Percentiles rank a stretch among this genome's conserved stretches.
Evolutionary conservation across 2,888 invertebrate species (phyloP).

Genomic region (Mythimna vitellina): DNA sequence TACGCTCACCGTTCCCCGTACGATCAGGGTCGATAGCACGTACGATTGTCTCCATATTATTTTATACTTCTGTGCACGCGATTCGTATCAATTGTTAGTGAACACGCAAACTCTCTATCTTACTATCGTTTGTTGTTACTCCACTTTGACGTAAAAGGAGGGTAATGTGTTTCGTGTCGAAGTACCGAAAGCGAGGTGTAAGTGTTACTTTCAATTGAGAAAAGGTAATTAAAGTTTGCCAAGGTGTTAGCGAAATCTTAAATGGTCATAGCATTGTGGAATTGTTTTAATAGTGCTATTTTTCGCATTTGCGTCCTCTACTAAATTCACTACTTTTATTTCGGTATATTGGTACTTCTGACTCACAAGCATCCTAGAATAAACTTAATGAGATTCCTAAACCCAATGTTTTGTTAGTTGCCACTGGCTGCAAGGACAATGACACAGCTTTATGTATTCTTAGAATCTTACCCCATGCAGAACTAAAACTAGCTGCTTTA

Average conservation of each 20-base stretch:
- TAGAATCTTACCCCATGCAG: constrained; percentile 26
- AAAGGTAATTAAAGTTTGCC: constrained; percentile 36
- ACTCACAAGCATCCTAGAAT: constrained; percentile 21
- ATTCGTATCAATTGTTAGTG: constrained; percentile 40
- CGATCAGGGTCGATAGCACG: constrained; percentile 47
- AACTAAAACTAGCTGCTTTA: constrained; percentile 23
- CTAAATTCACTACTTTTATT: neutral
- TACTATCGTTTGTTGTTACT: constrained; percentile 55
- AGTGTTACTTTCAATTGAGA: constrained; percentile 41
- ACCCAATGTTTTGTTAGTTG: neutral
- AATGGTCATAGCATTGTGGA: neutral
- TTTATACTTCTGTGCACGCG: constrained; percentile 50
- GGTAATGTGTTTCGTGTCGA: constrained; percentile 55
- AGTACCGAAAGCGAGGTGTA: constrained; percentile 49
- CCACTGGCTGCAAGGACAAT: neutral
- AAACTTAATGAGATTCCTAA: constrained; percentile 5
- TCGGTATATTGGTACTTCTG: neutral
- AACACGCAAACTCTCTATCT: constrained; percentile 57
- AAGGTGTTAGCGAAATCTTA: constrained; percentile 17
- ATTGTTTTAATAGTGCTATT: neutral
- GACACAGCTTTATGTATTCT: constrained; percentile 43
- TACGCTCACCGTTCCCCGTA: constrained; percentile 26
- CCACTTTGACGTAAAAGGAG: constrained; percentile 58
- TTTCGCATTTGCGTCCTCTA: neutral
- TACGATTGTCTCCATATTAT: constrained; percentile 44